A percentile compares a stretch with the other conserved stretches of the same genome.
Evolutionary conservation across 23 tunicate species (phyloP).

Genomic region (Phallusia fumigata): DNA sequence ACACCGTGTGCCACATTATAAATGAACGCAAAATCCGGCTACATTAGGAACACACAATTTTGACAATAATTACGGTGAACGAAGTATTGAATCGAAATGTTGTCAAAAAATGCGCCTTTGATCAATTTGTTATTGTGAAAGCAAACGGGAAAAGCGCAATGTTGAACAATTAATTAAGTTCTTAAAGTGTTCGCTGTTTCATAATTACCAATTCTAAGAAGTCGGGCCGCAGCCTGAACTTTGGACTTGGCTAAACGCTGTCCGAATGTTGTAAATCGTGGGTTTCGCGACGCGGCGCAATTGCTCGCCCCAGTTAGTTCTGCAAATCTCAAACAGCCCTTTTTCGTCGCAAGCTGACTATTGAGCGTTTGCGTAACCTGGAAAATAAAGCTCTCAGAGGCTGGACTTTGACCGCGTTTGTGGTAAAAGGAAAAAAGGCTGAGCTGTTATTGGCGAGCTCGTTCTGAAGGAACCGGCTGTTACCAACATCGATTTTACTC

Average conservation of each 20-base stretch:
- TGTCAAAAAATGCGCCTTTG: too few relatives aligned
- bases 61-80: too few relatives aligned
- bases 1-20: too few relatives aligned
- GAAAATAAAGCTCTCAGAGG: background rate
- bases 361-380: background rate
- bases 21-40: too few relatives aligned
- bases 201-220: too few relatives aligned
- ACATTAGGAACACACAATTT: too few relatives aligned
- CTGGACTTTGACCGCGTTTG: slow-evolving; percentile 12
- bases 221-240: background rate
- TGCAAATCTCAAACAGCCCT: background rate
- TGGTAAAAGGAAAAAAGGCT: slow-evolving; percentile 8
- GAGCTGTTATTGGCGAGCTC: slow-evolving; percentile 1
- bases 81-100: too few relatives aligned
- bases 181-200: too few relatives aligned
- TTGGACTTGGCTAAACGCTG: background rate
- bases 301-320: slow-evolving; percentile 5
- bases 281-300: background rate
- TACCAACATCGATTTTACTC: background rate
- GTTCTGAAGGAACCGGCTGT: background rate
- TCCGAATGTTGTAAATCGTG: too few relatives aligned
- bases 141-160: too few relatives aligned
- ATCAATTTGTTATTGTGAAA: too few relatives aligned
- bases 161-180: too few relatives aligned
- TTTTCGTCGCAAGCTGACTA: background rate